Evolutionary conservation across 2,797 vertebrate species (phyloP).

Genomic region (Lepilemur septentrionalis): DNA sequence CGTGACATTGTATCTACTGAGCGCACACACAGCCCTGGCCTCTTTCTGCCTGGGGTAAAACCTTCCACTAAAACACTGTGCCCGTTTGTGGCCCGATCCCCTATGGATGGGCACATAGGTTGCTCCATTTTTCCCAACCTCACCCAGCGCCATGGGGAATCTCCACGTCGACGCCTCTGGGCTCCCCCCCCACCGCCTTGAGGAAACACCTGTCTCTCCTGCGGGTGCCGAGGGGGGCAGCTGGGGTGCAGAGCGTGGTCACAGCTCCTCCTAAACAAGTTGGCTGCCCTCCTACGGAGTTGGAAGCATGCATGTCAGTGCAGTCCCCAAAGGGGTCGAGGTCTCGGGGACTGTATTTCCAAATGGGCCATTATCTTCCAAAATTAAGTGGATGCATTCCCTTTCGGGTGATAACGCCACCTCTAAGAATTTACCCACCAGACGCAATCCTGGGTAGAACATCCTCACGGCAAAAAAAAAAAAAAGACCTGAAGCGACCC

Average conservation of each 20-base stretch:
- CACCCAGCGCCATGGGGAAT: background rate
- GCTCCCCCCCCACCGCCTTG: too few relatives aligned
- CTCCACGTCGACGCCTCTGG: fast-evolving
- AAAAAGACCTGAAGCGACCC: background rate
- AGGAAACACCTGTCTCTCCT: too few relatives aligned
- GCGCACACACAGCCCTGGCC: background rate
- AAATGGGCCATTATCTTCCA: too few relatives aligned
- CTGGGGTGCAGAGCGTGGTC: background rate
- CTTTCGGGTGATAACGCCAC: background rate
- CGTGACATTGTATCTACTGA: background rate
- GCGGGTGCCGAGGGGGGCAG: background rate
- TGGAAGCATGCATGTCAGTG: background rate
- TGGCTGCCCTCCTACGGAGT: too few relatives aligned
- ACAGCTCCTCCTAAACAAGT: background rate
- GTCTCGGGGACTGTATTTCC: background rate
- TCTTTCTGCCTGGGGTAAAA: background rate
- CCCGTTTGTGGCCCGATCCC: background rate
- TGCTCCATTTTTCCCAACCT: background rate
- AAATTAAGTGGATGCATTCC: background rate
- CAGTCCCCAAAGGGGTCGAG: too few relatives aligned
- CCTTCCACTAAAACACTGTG: background rate
- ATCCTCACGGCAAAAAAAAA: too few relatives aligned
- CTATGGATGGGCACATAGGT: background rate
- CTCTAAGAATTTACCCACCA: background rate
- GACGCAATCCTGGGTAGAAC: background rate